These are phyloP conservation scores for Allacma fusca DNA, from an alignment of 2,888 invertebrate genomes.

Conservation along the genomic window DNA sequence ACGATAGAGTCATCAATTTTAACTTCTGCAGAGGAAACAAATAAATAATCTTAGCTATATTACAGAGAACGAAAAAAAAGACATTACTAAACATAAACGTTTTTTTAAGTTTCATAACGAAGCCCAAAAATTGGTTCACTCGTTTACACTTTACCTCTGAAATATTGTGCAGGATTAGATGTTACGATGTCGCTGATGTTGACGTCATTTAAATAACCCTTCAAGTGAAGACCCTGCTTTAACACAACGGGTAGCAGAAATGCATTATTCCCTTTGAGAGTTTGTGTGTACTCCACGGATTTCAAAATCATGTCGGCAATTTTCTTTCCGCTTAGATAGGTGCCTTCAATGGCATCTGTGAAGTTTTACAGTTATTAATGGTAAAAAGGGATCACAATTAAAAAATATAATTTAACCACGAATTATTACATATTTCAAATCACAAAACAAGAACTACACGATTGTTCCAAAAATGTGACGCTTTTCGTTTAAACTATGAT, in stretches of 20 bases:
- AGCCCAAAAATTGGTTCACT: background rate
- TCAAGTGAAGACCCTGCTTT: conserved; percentile 22
- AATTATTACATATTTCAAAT: conserved; percentile 24
- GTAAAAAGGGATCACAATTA: background rate
- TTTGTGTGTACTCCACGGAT: conserved; percentile 32
- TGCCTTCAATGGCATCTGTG: conserved; percentile 26
- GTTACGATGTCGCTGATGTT: conserved; percentile 46
- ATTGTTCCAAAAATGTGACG: background rate
- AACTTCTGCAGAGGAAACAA: background rate
- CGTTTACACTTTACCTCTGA: conserved; percentile 40
- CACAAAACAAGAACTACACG: background rate
- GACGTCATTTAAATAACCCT: conserved; percentile 41
- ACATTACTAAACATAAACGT: too few species aligned
- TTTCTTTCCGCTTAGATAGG: conserved; percentile 47
- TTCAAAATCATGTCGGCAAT: conserved; percentile 47
- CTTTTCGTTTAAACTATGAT: too few species aligned
- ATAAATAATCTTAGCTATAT: too few species aligned
- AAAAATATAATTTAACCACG: background rate
- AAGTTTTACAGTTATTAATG: too few species aligned
- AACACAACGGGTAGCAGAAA: conserved; percentile 35
- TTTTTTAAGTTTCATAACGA: too few species aligned
- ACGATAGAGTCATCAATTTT: background rate
- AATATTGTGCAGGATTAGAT: conserved; percentile 48
- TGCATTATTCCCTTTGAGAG: conserved; percentile 44
- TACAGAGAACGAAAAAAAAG: too few species aligned